Conservation (phyloP, 2,113 vertebrate species). For the Tragelaphus buxtoni region DNA sequence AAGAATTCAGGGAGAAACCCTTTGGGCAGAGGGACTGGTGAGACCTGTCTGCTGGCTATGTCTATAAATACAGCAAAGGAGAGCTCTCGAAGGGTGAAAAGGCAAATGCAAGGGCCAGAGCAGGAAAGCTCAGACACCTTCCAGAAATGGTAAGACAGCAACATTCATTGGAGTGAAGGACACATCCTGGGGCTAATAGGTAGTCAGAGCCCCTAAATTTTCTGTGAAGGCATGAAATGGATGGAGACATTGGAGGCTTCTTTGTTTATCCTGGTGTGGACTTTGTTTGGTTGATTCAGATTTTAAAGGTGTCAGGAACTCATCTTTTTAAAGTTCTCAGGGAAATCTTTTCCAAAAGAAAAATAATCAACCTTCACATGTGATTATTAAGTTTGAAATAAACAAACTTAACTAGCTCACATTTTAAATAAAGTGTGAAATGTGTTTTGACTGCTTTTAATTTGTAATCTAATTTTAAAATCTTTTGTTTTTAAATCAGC, state of each 20-base stretch:
- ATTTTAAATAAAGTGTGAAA: background rate
- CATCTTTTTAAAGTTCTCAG: background rate
- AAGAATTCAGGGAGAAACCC: background rate
- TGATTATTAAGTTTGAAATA: conserved; percentile 12
- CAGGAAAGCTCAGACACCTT: background rate
- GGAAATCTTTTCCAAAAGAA: background rate
- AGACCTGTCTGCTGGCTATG: background rate
- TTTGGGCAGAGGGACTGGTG: background rate
- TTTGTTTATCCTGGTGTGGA: background rate
- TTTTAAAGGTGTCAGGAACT: background rate
- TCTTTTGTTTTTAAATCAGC: background rate
- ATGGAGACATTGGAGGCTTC: background rate
- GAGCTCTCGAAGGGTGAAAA: background rate
- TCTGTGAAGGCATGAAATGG: background rate
- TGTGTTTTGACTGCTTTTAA: background rate
- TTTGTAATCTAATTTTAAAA: background rate
- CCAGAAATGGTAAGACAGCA: background rate
- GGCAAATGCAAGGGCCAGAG: background rate
- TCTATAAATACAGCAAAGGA: background rate
- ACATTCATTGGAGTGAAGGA: accelerated
- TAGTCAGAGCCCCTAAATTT: background rate
- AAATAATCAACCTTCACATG: background rate
- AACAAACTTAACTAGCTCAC: background rate
- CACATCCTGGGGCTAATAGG: accelerated
- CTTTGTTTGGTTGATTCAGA: background rate